Base-by-base conservation (phyloP, 2,113 vertebrate species). In the Helogale parvula region DNA sequence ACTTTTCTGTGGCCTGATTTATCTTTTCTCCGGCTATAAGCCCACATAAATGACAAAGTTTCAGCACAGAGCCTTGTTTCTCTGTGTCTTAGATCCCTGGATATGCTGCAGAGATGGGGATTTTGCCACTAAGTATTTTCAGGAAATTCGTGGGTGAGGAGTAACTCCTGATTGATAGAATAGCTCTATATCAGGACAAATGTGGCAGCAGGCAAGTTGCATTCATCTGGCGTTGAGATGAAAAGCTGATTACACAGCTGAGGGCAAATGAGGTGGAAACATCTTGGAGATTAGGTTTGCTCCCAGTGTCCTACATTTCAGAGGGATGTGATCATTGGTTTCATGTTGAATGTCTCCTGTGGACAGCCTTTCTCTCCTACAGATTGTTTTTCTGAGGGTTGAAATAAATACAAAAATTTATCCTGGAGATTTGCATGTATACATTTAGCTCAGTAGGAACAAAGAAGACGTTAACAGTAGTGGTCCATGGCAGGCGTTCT, bases 221-320 rank as follows among this genome's bases (percentile, higher is more conserved):
- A 98, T 98, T 98, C 98, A 98, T 98, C 98, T 87, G 80, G 96
- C 41, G 52, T 96, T 97, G 98, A 98, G 97, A 98, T 93, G 98
- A 98, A 99, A 99, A 99, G 99, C 98, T 98, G 98, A 99, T 99
- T 99, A 99, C 63, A 92, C 96, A 98, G 98, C 97, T 92, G 88
- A 98, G 97, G 97, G 98, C 97, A 98, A 99, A 99, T 98, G 98
- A 99, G 98, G 98, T 97, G 97, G 98, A 98, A 98, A 98, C 97
- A 98, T 99, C 98, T 98, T 45, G 0, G 98, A 99, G 98, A 99
- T 99, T 99, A 99, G 97, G 96, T 98, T 99, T 98, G 98, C 96
- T 98, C 95, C n/a, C 96, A 93, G 97, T 98, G 99, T 97, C 99
- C 98, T 99, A 99, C 98, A 98, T 99, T 99, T 97, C 97, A 97